These are phyloP conservation scores for Alosa sapidissima DNA, from an alignment of 2,797 vertebrate genomes.

Conservation along the genomic window DNA sequence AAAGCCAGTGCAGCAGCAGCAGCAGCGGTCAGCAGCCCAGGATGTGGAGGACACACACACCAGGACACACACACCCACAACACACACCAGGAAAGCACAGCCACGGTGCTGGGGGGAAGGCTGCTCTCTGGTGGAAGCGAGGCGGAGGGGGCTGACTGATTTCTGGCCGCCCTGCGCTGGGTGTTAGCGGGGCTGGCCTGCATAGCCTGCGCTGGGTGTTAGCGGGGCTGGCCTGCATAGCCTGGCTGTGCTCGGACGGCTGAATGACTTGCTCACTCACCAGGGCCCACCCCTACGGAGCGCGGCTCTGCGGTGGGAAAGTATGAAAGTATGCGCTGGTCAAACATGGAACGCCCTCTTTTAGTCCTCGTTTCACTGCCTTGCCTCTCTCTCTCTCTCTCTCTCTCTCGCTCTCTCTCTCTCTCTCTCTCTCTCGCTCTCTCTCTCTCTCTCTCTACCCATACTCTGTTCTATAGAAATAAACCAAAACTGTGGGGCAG, in stretches of 20 bases:
- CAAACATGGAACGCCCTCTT: slow-evolving; percentile 10
- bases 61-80: too few species aligned
- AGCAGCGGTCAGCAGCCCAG: background rate
- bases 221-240: background rate
- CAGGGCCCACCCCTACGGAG: background rate
- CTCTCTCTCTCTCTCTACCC: background rate
- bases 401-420: background rate
- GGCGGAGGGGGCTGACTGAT: background rate
- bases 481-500: slow-evolving; percentile 20
- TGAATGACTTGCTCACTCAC: background rate
- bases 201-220: too few species aligned
- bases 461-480: slow-evolving; percentile 35
- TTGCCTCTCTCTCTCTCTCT: background rate
- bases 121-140: background rate
- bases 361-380: background rate
- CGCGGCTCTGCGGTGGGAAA: background rate
- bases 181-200: too few species aligned
- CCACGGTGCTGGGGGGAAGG: too few species aligned
- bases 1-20: background rate
- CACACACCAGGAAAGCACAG: too few species aligned
- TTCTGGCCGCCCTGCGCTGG: background rate
- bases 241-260: background rate
- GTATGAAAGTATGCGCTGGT: slow-evolving; percentile 1
- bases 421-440: background rate
- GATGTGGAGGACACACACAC: too few species aligned